A percentile compares a stretch with the other conserved stretches of the same genome.
Conservation (phyloP, 2,888 invertebrate species). For the Serrognathus titanus region DNA sequence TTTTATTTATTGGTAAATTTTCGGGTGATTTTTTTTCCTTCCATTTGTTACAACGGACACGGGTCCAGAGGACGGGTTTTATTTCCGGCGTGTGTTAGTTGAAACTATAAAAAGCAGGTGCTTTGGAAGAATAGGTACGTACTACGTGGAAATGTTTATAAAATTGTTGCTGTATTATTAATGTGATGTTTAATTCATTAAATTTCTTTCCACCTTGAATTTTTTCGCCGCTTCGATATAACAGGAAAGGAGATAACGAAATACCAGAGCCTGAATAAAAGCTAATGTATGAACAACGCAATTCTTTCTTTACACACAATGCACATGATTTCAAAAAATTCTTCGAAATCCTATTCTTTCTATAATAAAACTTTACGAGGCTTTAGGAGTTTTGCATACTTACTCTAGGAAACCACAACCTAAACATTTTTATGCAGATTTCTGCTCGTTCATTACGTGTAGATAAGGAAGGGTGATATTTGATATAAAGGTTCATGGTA, state of each 20-base stretch:
- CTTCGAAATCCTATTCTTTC: constrained; percentile 34
- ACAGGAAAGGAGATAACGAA: constrained; percentile 38
- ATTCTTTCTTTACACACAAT: constrained; percentile 38
- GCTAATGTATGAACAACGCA: constrained; percentile 36
- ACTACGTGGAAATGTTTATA: no score
- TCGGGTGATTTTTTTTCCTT: background rate
- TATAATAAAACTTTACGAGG: constrained; percentile 38
- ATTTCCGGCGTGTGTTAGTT: no score
- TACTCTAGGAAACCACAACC: constrained; percentile 13
- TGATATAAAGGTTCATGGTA: background rate
- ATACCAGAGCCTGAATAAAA: constrained; percentile 33
- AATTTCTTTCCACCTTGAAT: constrained; percentile 12
- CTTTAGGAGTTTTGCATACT: constrained; percentile 20
- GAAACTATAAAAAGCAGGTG: no score
- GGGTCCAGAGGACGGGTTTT: no score
- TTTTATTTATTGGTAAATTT: constrained; percentile 2
- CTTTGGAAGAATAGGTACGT: no score
- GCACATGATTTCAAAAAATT: constrained; percentile 37
- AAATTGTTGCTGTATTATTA: background rate
- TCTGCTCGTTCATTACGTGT: constrained; percentile 5
- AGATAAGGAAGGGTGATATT: background rate
- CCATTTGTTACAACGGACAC: no score
- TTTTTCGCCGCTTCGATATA: constrained; percentile 12
- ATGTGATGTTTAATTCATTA: constrained; percentile 17
- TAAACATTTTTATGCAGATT: constrained; percentile 18